Evolutionary conservation across 2,797 vertebrate genomes (phyloP), one percentile per base, ranked within the genome.

Genomic region (Dendrocincla fuliginosa): DNA sequence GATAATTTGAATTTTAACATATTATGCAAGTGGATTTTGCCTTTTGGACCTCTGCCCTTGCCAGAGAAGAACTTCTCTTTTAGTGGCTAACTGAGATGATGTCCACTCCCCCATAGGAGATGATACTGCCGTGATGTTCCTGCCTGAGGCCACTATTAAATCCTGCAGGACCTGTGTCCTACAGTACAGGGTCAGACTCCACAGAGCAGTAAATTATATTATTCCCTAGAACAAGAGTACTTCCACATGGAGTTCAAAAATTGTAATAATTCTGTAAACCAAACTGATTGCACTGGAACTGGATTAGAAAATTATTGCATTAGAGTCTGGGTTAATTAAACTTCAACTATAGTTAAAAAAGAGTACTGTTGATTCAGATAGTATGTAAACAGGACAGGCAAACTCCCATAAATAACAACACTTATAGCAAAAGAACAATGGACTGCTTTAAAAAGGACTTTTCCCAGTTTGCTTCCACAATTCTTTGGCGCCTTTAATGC

Each of bases 401-500:
- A 32, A 53, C 68, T 86, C 81, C 16, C 8, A 27, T 65, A 90
- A 77, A 79, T 67, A 81, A 67, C 85, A 91, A 83, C 11, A 81
- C 46, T 60, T 59, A 60, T 27, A 84, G 46, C 46, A 71, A 55
- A 60, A 70, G 20, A 89, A 84, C 47, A 73, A 73, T 9, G 15
- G 23, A 46, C 14, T 78, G 57, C 79, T 93, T 98, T 97, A 99
- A 90, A 99, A 98, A 73, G 98, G 99, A 92, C 98, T 98, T 64
- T 97, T 98, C 81, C 98, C 97, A 25, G 92, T 89, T 91, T 98
- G 96, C 82, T 98, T 98, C 97, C 99, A 98, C 49, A 98, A 98
- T 98, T 99, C 99, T 96, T 99, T 98, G 32, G 99, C 99, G 68
- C 98, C 99, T 96, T 99, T 99, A 96, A 99, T 97, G 61, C 98